These are phyloP conservation scores for Peromyscus aztecus DNA, from an alignment of 2,797 vertebrate species.

Conservation along the genomic window DNA sequence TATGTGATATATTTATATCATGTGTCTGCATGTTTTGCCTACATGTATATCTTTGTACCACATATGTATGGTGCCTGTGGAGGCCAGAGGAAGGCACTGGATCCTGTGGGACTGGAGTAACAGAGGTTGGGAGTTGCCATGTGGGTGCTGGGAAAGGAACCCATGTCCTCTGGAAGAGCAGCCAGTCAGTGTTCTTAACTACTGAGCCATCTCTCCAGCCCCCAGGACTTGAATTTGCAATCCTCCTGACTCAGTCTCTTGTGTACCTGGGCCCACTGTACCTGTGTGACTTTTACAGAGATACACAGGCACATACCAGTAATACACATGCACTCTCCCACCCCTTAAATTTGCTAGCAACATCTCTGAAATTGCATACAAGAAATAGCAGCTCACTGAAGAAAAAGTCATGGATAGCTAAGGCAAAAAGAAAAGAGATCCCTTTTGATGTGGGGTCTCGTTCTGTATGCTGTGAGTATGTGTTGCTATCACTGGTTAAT, in stretches of 20 bases:
- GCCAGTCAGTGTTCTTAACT: background rate
- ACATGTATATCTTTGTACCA: background rate
- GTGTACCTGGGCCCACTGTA: too few relatives aligned
- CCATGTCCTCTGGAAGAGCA: background rate
- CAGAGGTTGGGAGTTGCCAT: background rate
- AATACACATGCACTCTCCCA: background rate
- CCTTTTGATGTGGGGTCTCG: too few relatives aligned
- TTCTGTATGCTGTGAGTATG: too few relatives aligned
- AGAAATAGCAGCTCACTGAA: background rate
- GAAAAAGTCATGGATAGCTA: background rate
- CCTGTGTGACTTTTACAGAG: background rate
- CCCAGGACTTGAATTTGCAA: background rate
- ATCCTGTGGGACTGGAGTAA: background rate
- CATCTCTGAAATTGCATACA: background rate
- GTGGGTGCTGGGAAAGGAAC: too few relatives aligned
- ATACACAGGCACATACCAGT: background rate
- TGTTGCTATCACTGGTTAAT: too few relatives aligned
- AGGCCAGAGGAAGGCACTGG: background rate
- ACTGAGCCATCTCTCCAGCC: background rate
- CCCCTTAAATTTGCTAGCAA: background rate
- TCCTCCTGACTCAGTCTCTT: background rate
- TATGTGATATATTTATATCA: background rate
- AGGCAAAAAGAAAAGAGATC: background rate
- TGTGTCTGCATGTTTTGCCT: background rate
- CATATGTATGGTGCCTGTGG: background rate